Percentiles rank a stretch among this genome's conserved stretches.
Evolutionary conservation across 1,140 invertebrate genomes (phyloP).

Genomic region (Radopholus similis): DNA sequence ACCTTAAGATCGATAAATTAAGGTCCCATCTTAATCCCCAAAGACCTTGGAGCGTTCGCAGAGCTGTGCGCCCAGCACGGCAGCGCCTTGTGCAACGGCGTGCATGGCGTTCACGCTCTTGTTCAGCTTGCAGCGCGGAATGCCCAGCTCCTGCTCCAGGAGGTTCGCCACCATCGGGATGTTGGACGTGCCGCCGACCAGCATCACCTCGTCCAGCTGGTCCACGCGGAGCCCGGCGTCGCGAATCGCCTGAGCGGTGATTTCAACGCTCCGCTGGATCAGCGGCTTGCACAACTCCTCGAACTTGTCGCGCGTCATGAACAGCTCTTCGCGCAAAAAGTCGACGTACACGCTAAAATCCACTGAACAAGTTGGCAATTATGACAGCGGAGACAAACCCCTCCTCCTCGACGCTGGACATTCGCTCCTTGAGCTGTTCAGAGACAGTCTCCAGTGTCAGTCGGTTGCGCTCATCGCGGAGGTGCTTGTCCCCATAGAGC

Average conservation of each 20-base stretch:
- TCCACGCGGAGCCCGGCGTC: conserved; percentile 53
- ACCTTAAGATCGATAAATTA: background rate
- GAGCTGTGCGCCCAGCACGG: background rate
- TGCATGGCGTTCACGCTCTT: background rate
- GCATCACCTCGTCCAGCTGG: background rate
- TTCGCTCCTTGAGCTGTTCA: background rate
- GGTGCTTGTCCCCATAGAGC: background rate
- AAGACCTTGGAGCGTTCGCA: background rate
- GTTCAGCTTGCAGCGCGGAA: background rate
- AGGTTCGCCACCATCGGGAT: background rate
- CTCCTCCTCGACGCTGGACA: background rate
- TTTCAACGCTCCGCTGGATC: background rate
- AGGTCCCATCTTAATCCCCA: background rate
- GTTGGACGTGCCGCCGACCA: background rate
- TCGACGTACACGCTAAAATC: too few relatives aligned
- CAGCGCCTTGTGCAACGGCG: background rate
- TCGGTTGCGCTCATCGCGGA: background rate
- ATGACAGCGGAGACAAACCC: background rate
- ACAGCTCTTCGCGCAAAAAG: background rate
- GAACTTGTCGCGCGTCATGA: background rate
- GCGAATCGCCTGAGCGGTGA: background rate
- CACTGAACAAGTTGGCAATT: background rate
- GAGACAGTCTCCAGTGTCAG: background rate
- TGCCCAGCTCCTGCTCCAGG: too few relatives aligned
- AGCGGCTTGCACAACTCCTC: background rate